Evolutionary conservation across 23 tunicate genomes (phyloP), one percentile per base, ranked within the genome.

Genomic region (Oikopleura dioica): DNA sequence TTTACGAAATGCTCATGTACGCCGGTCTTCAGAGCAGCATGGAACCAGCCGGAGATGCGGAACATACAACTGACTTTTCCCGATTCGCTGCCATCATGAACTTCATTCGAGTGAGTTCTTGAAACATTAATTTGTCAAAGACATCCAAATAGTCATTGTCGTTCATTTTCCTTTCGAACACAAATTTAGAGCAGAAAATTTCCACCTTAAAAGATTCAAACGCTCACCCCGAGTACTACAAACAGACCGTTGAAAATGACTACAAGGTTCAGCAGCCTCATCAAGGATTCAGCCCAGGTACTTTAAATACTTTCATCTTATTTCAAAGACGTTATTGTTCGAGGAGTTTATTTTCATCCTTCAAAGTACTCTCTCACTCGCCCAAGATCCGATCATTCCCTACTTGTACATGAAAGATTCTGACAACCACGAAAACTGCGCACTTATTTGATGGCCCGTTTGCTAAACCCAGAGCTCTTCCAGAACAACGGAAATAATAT

Each of bases 1-100:
- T 63, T 23, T 21, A 12, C 4, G 30, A 63, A 28, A 63, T 63
- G 72, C 26, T 63, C 30, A 23, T 63, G 5, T 63, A 63, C 33
- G 72, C 72, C 33, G 72, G 72, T 16, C 72, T 63, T 2, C 30
- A n/a, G n/a, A n/a, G n/a, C n/a, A n/a, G n/a, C n/a, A n/a, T n/a
- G n/a, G n/a, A n/a, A n/a, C n/a, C n/a, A n/a, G n/a, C n/a, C n/a
- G n/a, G n/a, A 44, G 72, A 63, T 31, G 72, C 16, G 26, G 72
- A 63, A 28, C 72, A 63, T 28, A 28, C 33, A 2, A 31, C 33
- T 2, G 72, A 63, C 26, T 5, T 5, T 16, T 63, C 72, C 2
- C 29, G 72, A 2, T 63, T 63, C 26, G 16, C 26, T 28, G 72
- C 72, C 5, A 31, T 63, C 26, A 31, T 31, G 2, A 63, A 63